phyloP scores from a whole-genome alignment of 2,113 vertebrate genomes.

The Athene noctua region DNA sequence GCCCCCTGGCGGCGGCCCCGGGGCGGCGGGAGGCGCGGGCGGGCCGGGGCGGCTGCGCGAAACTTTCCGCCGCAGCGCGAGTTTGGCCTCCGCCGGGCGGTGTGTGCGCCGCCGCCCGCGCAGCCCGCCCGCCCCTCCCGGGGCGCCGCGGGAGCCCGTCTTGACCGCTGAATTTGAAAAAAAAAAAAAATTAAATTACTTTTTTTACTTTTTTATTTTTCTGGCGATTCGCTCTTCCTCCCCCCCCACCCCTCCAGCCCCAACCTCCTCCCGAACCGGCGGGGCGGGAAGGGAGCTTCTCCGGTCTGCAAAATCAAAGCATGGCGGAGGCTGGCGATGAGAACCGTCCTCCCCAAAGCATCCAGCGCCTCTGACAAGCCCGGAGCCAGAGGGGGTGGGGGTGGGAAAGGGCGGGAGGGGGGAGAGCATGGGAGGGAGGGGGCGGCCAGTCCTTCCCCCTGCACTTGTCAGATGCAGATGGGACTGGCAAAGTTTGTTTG shows the following conservation, averaged over 20 bases:
- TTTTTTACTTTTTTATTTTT: neutral
- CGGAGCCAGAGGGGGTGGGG: neutral
- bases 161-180: neutral
- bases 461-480: conserved; percentile 51
- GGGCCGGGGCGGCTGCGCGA: neutral
- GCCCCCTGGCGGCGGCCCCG: conserved; percentile 42
- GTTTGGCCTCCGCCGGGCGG: neutral
- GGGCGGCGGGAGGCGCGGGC: neutral
- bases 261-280: neutral
- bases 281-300: neutral
- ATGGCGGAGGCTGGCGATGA: conserved; percentile 41
- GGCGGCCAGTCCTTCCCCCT: neutral
- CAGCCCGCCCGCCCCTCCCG: neutral
- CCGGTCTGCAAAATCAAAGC: neutral
- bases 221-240: no score
- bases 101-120: neutral
- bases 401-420: neutral
- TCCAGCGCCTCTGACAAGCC: neutral
- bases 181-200: no score
- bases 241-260: neutral
- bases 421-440: neutral
- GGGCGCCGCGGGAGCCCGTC: neutral
- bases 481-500: neutral
- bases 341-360: neutral
- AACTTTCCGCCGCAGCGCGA: conserved; percentile 4